Evolutionary conservation across 2,888 invertebrate species (phyloP).

Genomic region (Ectropis crepuscularia): DNA sequence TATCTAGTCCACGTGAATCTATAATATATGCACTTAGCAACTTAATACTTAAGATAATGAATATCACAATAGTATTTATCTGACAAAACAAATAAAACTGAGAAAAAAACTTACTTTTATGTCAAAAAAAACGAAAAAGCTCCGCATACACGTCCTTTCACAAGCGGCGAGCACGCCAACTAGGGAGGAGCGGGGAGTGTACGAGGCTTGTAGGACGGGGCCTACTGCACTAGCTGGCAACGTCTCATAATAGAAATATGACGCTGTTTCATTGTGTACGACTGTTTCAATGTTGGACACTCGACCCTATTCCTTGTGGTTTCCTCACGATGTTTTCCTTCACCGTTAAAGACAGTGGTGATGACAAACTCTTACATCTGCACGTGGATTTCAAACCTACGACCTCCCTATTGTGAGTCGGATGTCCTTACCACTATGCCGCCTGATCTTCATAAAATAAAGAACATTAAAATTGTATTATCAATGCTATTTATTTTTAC

Average conservation of each 20-base stretch:
- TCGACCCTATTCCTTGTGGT: background rate
- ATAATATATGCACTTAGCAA: background rate
- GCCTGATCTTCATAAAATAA: too few relatives aligned
- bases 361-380: too few relatives aligned
- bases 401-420: too few relatives aligned
- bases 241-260: slow-evolving; percentile 2
- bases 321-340: too few relatives aligned
- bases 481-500: too few relatives aligned
- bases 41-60: background rate
- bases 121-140: background rate
- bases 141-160: background rate
- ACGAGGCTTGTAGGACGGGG: background rate
- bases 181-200: slow-evolving; percentile 1
- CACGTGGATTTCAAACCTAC: too few relatives aligned
- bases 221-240: background rate
- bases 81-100: background rate
- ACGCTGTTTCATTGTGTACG: slow-evolving; percentile 1
- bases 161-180: background rate
- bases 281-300: background rate
- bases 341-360: too few relatives aligned
- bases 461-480: too few relatives aligned
- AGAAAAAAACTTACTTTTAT: background rate
- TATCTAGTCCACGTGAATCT: background rate
- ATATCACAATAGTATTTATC: background rate
- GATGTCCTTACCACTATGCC: too few relatives aligned